Evolutionary conservation across 2,888 invertebrate species (phyloP), one percentile per base, ranked within the genome.

Genomic region (Hirudinaria manillensis): DNA sequence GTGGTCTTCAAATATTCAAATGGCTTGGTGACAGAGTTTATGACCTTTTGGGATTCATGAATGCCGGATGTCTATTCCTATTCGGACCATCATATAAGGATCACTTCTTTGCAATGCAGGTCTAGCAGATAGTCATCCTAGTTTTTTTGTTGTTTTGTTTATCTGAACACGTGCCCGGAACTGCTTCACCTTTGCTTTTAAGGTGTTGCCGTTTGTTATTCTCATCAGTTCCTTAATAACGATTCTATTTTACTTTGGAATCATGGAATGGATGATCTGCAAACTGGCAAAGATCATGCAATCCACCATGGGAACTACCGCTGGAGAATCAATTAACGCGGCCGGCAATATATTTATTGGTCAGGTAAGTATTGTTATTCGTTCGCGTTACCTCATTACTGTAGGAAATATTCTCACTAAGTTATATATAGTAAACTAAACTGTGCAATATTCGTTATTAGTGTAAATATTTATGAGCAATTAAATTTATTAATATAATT

Each of bases 331-430:
- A 76, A 90, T 97, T 65, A 94, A 91, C 78, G 90, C 93, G 21
- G 92, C 95, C 0, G 95, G 93, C 0, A 96, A 95, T 84, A 92
- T 95, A 38, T 98, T 98, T 82, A 87, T 98, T 27, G 96, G 97
- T 77, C 92, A 92, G 92, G 93, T 93, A 82, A 86, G 87, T 45
- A 45, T 1, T 75, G 13, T 45, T 45, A 45, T 10, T 45, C 1
- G 1, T 10, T 45, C 13, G 16, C 16, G 3, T 16, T 45, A 36
- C 36, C 3, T 36, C 10, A 36, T 36, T 36, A 36, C 86, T 87
- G 72, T 65, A 16, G 7, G 19, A 6, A 29, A 24, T 29, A 7
- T 6, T 19, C 3, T 68, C 6, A n/a, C 19, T 24, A 27, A 7
- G 4, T 7, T 27, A 32, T n/a, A 68, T 68, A 6, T 32, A 29